Conservation (phyloP, 2,888 invertebrate species). For the Lordiphosa fenestrarum region DNA sequence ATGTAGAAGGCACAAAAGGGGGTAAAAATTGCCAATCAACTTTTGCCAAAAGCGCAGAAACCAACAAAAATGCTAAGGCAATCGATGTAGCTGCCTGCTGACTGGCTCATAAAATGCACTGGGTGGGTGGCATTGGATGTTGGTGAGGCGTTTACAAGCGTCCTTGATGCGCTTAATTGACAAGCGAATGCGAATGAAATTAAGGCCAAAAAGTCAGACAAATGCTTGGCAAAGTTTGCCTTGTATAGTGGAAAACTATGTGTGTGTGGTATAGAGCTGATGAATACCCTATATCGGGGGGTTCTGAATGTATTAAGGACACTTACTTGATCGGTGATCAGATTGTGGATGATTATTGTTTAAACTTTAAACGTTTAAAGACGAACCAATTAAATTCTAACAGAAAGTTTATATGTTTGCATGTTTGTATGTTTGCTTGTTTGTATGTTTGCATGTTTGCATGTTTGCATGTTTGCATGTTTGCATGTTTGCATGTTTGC, state of each 20-base stretch:
- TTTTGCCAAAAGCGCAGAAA: slow-evolving; percentile 4
- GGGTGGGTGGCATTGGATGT: not conserved
- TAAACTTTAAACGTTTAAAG: too few relatives aligned
- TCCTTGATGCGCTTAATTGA: slow-evolving; percentile 64
- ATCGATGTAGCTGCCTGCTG: slow-evolving; percentile 6
- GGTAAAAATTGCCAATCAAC: slow-evolving; percentile 42
- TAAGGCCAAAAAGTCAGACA: slow-evolving; percentile 38
- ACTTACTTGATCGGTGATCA: too few relatives aligned
- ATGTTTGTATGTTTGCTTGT: too few relatives aligned
- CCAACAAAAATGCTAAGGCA: slow-evolving; percentile 12
- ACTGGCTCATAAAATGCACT: slow-evolving; percentile 26
- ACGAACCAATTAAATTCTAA: too few relatives aligned
- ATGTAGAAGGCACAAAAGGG: slow-evolving; percentile 1
- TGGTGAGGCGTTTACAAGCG: slow-evolving; percentile 10
- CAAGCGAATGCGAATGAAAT: slow-evolving; percentile 58
- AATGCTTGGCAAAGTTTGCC: not conserved
- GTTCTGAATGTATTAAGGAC: too few relatives aligned
- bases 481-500: too few relatives aligned
- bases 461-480: too few relatives aligned
- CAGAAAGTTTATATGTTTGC: too few relatives aligned
- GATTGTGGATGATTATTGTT: too few relatives aligned
- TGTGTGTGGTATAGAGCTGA: not conserved
- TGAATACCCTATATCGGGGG: too few relatives aligned
- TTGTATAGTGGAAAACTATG: not conserved
- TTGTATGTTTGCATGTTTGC: too few relatives aligned